Evolutionary conservation across 1,140 invertebrate species (phyloP).

Genomic region (Philopotamus ludificatus): DNA sequence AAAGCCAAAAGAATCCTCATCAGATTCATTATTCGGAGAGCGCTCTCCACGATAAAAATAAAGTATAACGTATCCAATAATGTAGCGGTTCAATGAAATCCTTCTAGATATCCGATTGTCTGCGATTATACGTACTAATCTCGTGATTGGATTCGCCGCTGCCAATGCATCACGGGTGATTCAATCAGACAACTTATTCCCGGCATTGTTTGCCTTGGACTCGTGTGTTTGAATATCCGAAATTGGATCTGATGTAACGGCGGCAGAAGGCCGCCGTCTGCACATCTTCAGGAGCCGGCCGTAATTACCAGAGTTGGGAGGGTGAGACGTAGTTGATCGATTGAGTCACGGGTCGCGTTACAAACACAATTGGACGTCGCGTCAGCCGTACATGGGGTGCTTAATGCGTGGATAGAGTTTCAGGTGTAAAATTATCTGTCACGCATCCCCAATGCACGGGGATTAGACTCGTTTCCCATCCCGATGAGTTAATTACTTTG

Average conservation of each 20-base stretch:
- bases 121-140: not conserved
- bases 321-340: conserved; percentile 6
- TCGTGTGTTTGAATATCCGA: no score
- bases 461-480: not conserved
- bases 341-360: conserved; percentile 4
- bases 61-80: no score
- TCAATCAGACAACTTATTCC: no score
- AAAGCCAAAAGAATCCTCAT: not conserved
- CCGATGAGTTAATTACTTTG: not conserved
- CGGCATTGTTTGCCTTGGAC: no score
- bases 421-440: not conserved
- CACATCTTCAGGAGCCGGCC: not conserved
- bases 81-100: not conserved
- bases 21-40: not conserved
- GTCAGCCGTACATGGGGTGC: not conserved
- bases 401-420: conserved; percentile 12
- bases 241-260: no score
- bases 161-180: not conserved
- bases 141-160: not conserved
- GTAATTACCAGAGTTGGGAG: not conserved
- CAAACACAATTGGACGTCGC: conserved; percentile 15
- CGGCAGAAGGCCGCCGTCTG: no score
- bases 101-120: not conserved
- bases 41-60: no score
- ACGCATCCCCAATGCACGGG: conserved; percentile 7